Evolutionary conservation across 2,113 vertebrate genomes (phyloP), one percentile per base, ranked within the genome.

Genomic region (Leucoraja erinaceus): DNA sequence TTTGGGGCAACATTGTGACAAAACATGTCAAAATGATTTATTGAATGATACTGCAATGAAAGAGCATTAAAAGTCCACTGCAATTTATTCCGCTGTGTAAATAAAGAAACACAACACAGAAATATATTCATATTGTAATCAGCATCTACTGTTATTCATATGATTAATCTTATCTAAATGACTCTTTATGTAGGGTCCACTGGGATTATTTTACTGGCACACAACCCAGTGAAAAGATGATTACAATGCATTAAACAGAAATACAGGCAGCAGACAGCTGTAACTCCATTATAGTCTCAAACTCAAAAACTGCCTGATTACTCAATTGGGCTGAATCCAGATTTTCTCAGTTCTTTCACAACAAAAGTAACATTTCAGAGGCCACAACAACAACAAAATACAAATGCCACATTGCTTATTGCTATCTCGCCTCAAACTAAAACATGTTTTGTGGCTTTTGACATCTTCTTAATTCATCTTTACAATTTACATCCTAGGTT

Each of bases 121-220:
- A 14, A 72, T 72, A 54, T 54, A 91, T 72, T 91, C 90, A 91
- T 54, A 72, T 72, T 91, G 22, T 91, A 72, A 74, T 91, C 90
- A 91, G 90, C 70, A 72, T 91, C 90, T 54, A 20, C 33, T 72
- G 66, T 91, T 91, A 91, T 91, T 91, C 68, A 72, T 91, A 74
- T 47, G 90, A 74, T 91, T 91, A 72, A 91, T 91, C 68, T 91
- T 22, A 72, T 72, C 90, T 91, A 91, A 72, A 91, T 47, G 38
- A 70, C n/a, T 88, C 84, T 88, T 88, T 88, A 88, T 88, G 33
- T 31, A 6, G 61, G 68, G 33, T 70, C 68, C 90, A 91, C 54
- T 54, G 90, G 33, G 68, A 91, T 28, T 91, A 47, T 91, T 91
- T 91, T 91, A 72, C 66, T 74, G 68, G 90, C 90, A 54, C 38